A percentile compares a stretch with the other conserved stretches of the same genome.
phyloP scores from a whole-genome alignment of 2,888 invertebrate genomes.

The Erebia epiphron region DNA sequence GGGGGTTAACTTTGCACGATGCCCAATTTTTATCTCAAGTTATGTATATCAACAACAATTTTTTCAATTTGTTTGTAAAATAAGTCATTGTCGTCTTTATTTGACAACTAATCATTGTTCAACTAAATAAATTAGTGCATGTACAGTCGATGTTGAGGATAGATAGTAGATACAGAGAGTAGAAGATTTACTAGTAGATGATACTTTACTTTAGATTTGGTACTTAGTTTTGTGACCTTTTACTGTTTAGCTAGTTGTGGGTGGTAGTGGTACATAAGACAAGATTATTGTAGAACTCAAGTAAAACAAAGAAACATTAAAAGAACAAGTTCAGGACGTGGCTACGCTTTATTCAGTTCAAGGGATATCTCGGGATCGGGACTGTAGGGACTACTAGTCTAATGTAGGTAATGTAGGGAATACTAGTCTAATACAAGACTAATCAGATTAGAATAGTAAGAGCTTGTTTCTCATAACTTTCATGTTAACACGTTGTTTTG shows the following conservation, averaged over 20 bases:
- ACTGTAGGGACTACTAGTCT: no score
- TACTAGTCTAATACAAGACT: neutral
- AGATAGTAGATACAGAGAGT: neutral
- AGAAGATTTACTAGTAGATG: neutral
- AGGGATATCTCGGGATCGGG: no score
- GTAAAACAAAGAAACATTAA: no score
- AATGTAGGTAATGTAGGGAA: no score
- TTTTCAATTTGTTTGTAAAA: constrained; percentile 15
- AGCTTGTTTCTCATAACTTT: constrained; percentile 22
- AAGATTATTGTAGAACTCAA: no score
- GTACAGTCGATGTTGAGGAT: neutral
- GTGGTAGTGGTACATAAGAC: no score
- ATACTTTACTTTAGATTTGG: neutral
- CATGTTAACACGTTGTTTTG: constrained; percentile 37
- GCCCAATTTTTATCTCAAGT: constrained; percentile 42
- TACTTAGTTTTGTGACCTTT: no score
- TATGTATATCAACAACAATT: constrained; percentile 30
- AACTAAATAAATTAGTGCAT: neutral
- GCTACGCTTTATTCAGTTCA: no score
- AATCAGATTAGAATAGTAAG: no score
- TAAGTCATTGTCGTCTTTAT: constrained; percentile 7
- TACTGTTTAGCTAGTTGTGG: no score
- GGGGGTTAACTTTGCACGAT: constrained; percentile 67
- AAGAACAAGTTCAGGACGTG: no score
- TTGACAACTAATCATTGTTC: neutral